Percentiles rank a stretch among this genome's conserved stretches.
phyloP scores from a whole-genome alignment of 2,797 vertebrate species.

The Pterois miles region DNA sequence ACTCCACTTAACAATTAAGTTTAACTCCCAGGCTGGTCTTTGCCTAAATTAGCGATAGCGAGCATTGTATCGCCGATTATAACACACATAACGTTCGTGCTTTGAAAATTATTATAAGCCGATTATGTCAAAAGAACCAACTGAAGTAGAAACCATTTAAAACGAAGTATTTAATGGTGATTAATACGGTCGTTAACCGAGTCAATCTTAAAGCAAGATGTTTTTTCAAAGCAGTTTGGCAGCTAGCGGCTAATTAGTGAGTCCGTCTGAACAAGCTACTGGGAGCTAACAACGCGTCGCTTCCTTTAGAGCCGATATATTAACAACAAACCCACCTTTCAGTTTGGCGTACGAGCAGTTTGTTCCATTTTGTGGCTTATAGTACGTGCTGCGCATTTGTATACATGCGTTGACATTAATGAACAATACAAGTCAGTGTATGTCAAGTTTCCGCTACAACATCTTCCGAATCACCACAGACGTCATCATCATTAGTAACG shows the following conservation, averaged over 20 bases:
- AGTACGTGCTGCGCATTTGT: conserved; percentile 46
- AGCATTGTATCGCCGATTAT: fast-evolving
- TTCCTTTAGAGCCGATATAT: background rate
- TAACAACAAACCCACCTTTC: conserved; percentile 60
- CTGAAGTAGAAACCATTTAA: fast-evolving
- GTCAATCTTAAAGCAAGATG: background rate
- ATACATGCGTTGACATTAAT: background rate
- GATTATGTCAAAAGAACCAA: fast-evolving
- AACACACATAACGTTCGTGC: background rate
- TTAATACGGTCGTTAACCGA: fast-evolving
- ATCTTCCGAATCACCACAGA: conserved; percentile 49
- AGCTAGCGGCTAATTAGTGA: conserved; percentile 3
- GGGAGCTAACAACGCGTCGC: conserved; percentile 25
- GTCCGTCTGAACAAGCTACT: background rate
- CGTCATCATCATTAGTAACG: conserved; percentile 56
- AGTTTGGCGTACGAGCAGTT: conserved; percentile 50
- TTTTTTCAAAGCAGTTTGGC: background rate
- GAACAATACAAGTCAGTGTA: background rate
- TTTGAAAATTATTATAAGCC: background rate
- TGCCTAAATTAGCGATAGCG: background rate
- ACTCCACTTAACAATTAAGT: background rate
- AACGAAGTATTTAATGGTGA: fast-evolving
- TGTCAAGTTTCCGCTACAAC: conserved; percentile 38
- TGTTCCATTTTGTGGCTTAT: conserved; percentile 52
- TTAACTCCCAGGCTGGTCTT: background rate